Percentiles rank a stretch among this genome's conserved stretches.
Conservation (phyloP, 37 sponge, comb jelly and placozoan species). For the Halisarca cf. caerulea region DNA sequence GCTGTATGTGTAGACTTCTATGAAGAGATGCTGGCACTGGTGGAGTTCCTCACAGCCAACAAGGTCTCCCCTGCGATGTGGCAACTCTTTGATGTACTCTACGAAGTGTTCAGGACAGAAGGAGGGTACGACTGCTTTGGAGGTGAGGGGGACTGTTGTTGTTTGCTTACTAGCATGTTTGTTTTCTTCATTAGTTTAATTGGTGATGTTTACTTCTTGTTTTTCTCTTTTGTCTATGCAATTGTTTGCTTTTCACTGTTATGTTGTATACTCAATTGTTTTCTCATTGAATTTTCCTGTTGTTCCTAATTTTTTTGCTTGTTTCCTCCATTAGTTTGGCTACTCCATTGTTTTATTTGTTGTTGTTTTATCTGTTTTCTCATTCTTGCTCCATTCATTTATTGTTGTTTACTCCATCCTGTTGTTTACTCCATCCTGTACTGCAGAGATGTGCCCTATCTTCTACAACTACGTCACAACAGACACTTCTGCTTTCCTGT, state of each 20-base stretch:
- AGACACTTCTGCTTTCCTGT: constrained; percentile 75
- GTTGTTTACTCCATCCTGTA: background rate
- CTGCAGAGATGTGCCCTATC: constrained; percentile 85
- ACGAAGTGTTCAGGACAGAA: constrained; percentile 81
- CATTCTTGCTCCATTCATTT: no score
- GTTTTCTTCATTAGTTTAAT: no score
- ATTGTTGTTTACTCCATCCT: background rate
- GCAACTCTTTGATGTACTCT: constrained; percentile 72
- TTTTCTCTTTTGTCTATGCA: no score
- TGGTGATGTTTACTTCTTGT: no score
- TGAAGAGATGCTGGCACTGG: constrained; percentile 85
- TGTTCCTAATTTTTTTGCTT: no score
- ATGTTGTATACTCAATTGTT: no score
- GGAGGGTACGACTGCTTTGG: constrained; percentile 85
- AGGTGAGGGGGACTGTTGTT: constrained; percentile 57
- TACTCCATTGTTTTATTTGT: no score
- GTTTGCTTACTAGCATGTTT: no score
- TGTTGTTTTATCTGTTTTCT: no score
- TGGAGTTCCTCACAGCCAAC: constrained; percentile 71
- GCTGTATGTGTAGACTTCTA: constrained; percentile 71
- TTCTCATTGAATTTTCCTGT: no score
- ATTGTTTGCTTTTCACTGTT: no score
- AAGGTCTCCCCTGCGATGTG: constrained; percentile 80
- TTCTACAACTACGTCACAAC: constrained; percentile 86
- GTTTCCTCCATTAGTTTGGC: no score